phyloP scores from a whole-genome alignment of 2,797 vertebrate genomes.

The Rhinatrema bivittatum region DNA sequence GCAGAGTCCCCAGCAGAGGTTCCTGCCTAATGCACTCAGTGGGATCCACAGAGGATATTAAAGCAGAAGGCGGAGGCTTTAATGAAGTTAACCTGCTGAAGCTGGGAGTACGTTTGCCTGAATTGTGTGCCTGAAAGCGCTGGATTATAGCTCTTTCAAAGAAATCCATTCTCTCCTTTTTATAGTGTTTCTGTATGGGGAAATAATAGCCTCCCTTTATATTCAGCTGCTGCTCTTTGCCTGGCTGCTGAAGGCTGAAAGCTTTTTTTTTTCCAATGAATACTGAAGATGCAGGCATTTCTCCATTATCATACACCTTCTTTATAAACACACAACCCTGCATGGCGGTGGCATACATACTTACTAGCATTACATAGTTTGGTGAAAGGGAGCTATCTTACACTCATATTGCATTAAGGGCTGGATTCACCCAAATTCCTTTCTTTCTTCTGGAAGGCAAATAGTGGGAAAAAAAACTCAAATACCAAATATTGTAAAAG shows the following conservation, averaged over 20 bases:
- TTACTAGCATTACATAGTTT: neutral
- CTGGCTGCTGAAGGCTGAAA: slow-evolving; percentile 36
- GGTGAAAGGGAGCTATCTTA: rapidly evolving
- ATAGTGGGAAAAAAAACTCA: neutral
- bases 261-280: slow-evolving; percentile 30
- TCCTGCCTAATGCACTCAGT: slow-evolving; percentile 45
- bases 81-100: slow-evolving; percentile 65
- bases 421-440: neutral
- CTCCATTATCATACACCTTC: rapidly evolving
- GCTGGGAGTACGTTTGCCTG: slow-evolving; percentile 37
- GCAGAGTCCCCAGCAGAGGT: slow-evolving; percentile 18
- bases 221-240: slow-evolving; percentile 42
- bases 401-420: neutral
- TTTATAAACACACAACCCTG: rapidly evolving
- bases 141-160: slow-evolving; percentile 53
- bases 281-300: slow-evolving; percentile 5
- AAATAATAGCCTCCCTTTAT: slow-evolving; percentile 49
- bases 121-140: slow-evolving; percentile 53
- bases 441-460: slow-evolving; percentile 3
- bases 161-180: slow-evolving; percentile 43
- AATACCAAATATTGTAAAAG: neutral
- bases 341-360: neutral
- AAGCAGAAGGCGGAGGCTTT: slow-evolving; percentile 47
- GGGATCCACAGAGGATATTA: slow-evolving; percentile 46
- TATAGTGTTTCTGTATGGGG: slow-evolving; percentile 33